These are phyloP conservation scores for Tetragonula carbonaria DNA, from an alignment of 2,888 invertebrate genomes.

Conservation along the genomic window DNA sequence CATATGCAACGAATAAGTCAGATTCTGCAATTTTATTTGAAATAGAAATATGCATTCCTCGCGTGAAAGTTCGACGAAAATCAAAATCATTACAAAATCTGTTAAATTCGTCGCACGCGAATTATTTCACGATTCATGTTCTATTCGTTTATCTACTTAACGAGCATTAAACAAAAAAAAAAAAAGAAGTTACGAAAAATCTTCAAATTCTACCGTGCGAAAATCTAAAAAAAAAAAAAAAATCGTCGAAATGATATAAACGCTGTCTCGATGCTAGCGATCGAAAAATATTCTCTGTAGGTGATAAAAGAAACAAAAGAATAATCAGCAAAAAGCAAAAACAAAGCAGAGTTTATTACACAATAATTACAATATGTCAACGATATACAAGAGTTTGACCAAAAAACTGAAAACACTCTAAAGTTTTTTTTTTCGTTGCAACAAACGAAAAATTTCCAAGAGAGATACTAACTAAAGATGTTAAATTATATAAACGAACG, in stretches of 20 bases:
- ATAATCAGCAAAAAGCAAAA: conserved; percentile 52
- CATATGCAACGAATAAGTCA: not conserved
- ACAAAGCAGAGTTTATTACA: conserved; percentile 60
- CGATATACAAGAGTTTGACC: conserved; percentile 51
- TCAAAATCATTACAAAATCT: not conserved
- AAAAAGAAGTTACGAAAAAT: not conserved
- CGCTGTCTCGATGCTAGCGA: not conserved
- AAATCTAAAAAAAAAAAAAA: not conserved
- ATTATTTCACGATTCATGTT: not conserved
- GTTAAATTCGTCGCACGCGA: not conserved
- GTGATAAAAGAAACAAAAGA: conserved; percentile 53
- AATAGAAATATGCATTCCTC: not conserved
- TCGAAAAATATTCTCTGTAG: conserved; percentile 18
- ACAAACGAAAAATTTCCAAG: conserved; percentile 14
- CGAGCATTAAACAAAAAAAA: too few species aligned
- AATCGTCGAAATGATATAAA: not conserved
- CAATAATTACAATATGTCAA: conserved; percentile 59
- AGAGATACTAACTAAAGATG: conserved; percentile 19
- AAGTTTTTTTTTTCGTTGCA: conserved; percentile 16
- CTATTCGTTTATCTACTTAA: not conserved
- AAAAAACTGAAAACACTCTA: conserved; percentile 54
- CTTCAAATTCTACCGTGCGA: not conserved
- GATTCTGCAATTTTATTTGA: conserved; percentile 3
- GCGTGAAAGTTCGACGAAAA: too few species aligned
- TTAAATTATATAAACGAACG: conserved; percentile 22